phyloP scores from a whole-genome alignment of 92 coral and sea anemone genomes.

The Parazoanthus atlanticus region DNA sequence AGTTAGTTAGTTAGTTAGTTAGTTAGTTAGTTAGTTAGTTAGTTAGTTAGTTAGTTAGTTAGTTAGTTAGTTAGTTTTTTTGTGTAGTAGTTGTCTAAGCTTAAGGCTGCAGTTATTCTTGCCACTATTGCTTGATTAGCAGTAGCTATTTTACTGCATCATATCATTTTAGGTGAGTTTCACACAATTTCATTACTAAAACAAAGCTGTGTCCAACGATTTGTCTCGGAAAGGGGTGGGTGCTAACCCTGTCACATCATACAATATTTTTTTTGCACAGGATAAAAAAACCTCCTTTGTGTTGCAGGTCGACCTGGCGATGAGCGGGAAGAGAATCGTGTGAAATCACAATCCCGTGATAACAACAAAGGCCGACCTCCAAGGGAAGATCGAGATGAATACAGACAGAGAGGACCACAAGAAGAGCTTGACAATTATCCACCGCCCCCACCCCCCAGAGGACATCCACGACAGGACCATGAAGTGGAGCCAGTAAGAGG shows the following conservation, averaged over 20 bases:
- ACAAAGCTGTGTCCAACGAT: background rate
- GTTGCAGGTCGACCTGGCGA: conserved; percentile 31
- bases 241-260: background rate
- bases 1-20: too few species aligned
- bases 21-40: too few species aligned
- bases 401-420: conserved; percentile 24
- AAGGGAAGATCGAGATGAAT: conserved; percentile 33
- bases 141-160: too few species aligned
- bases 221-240: background rate
- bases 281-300: background rate
- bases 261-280: background rate
- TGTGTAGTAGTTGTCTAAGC: too few species aligned
- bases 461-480: conserved; percentile 26
- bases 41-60: too few species aligned
- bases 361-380: conserved; percentile 21
- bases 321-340: conserved; percentile 23
- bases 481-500: conserved; percentile 30
- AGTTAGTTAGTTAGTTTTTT: too few species aligned
- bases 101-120: too few species aligned
- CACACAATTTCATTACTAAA: too few species aligned
- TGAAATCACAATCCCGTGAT: conserved; percentile 31
- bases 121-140: too few species aligned
- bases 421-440: conserved; percentile 28
- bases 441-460: conserved; percentile 37
- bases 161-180: too few species aligned